Percentiles rank a stretch among this genome's conserved stretches.
Evolutionary conservation across 2,797 vertebrate species (phyloP).

Genomic region (Falco cherrug): DNA sequence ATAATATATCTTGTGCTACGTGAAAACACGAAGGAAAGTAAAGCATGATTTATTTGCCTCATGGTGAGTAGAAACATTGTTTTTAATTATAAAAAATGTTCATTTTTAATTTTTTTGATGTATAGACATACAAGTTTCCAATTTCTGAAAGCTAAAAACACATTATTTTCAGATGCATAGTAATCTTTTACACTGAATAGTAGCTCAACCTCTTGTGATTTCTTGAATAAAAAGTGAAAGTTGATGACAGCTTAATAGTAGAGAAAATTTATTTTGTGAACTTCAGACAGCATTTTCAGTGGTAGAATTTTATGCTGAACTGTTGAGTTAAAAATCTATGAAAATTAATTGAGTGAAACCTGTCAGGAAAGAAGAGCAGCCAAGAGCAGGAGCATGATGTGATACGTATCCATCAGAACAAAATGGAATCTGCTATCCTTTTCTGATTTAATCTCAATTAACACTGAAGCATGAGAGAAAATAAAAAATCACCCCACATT

Average conservation of each 20-base stretch:
- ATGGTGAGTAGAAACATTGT: background rate
- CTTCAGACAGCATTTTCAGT: background rate
- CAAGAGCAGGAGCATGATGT: background rate
- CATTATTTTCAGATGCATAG: background rate
- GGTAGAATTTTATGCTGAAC: background rate
- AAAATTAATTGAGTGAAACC: slow-evolving; percentile 6
- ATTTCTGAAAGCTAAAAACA: background rate
- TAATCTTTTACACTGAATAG: background rate
- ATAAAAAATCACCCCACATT: background rate
- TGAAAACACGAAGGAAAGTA: background rate
- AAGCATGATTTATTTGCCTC: slow-evolving; percentile 13
- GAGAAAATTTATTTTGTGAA: slow-evolving; percentile 14
- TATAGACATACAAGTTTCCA: background rate
- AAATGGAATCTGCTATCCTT: background rate
- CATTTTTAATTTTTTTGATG: background rate
- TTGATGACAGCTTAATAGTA: slow-evolving; percentile 21
- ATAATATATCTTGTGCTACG: background rate
- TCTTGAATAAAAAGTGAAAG: background rate
- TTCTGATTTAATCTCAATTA: slow-evolving; percentile 9
- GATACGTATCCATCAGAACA: background rate
- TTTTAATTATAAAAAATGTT: background rate
- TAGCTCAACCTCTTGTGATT: background rate
- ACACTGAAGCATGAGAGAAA: background rate
- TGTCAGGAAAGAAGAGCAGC: slow-evolving; percentile 12
- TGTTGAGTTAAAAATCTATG: background rate